Base-by-base conservation (phyloP, 2,113 vertebrate genomes). In the Aegithalos caudatus region DNA sequence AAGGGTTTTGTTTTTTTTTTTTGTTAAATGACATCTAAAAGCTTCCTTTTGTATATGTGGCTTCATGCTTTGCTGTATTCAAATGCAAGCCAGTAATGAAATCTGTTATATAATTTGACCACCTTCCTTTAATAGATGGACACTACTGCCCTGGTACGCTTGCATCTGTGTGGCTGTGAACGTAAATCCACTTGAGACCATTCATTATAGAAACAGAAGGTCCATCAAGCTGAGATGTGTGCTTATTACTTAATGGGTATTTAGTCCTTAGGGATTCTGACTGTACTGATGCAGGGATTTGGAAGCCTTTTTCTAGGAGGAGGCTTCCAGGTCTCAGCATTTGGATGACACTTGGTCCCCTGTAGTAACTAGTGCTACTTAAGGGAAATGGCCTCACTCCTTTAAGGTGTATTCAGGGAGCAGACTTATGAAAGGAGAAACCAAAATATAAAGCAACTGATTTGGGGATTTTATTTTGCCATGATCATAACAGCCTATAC, bases 331-430 rank as follows among this genome's bases (percentile, higher is more conserved):
- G 25, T 85, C n/a, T 87, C 44, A 86, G 54, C 12, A 73, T 50
- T 83, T 0, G 0, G 8, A 53, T 57, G 44, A 35, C 28, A 12
- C 9, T 66, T 78, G 28, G 44, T 82, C 17, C 29, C 23, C 40
- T 53, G 14, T 27, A 44, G 35, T 62, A 44, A 40, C n/a, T 22
- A 38, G 21, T 64, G 38, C 70, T 66, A 0, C 21, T 47, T 70
- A 19, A 58, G 40, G 29, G 64, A 83, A 65, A 37, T 27, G 42
- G 37, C 48, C 20, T 24, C 12, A 15, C 10, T 61, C 64, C 42
- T 50, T 37, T 42, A 57, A 80, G 54, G 29, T 60, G 16, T 53
- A 11, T 64, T 69, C 14, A 64, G 27, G 67, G 23, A 62, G 38
- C 11, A 78, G 38, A 74, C 4, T 23, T 83, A 13, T 0, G 27